phyloP scores from a whole-genome alignment of 2,797 vertebrate species.

The Gallinago solitaria region DNA sequence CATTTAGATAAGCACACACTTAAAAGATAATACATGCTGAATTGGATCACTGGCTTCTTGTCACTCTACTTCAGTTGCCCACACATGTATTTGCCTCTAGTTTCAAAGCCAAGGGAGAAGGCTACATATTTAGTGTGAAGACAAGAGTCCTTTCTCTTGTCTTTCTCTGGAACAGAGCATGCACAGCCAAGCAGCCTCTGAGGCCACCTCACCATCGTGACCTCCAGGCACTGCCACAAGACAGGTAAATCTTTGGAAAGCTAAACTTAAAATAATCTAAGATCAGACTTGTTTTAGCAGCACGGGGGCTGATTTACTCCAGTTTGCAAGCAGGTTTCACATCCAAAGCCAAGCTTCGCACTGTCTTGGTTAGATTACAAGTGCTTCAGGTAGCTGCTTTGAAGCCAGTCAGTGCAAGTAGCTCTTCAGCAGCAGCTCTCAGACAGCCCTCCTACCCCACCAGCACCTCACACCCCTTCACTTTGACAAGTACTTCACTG shows the following conservation, averaged over 20 bases:
- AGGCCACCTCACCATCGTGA: fast-evolving
- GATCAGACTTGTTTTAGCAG: neutral
- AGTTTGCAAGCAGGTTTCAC: neutral
- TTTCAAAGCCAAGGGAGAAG: neutral
- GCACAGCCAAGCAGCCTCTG: neutral
- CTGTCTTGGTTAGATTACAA: neutral
- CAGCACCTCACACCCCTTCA: neutral
- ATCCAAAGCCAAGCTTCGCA: neutral
- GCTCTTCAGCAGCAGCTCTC: neutral
- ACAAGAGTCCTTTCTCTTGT: neutral
- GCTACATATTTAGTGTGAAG: neutral
- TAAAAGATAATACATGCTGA: neutral
- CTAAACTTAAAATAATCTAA: neutral
- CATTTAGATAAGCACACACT: neutral
- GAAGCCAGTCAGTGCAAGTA: neutral
- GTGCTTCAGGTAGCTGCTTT: neutral
- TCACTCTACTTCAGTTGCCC: neutral
- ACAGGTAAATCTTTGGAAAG: neutral
- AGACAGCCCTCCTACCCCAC: neutral
- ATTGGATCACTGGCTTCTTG: neutral
- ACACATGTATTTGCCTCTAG: neutral
- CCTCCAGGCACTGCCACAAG: neutral
- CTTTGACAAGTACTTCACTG: constrained; percentile 3
- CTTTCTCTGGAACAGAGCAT: neutral
- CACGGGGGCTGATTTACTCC: fast-evolving